Base-by-base conservation (phyloP, 2,797 vertebrate species). In the Enteromius anoplus region DNA sequence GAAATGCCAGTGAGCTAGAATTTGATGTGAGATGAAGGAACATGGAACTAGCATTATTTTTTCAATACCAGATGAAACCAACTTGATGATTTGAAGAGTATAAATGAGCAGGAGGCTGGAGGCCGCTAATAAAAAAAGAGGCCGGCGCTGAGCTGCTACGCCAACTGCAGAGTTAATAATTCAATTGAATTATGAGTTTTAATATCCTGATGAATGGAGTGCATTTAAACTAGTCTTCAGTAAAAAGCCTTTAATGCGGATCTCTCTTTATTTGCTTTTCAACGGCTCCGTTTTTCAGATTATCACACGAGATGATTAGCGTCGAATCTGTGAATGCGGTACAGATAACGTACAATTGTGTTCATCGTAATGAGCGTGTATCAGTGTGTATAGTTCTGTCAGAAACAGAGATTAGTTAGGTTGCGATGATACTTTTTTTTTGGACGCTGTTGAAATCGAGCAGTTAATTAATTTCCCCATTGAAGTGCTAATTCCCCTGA, bases 191-290 rank as follows among this genome's bases (percentile, higher is more conserved):
- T 64, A 77, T 64, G 23, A 72, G 37, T 75, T 86, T 82, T 80
- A 85, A 86, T 85, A 83, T 80, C 64, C 73, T 82, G 58, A 82
- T 73, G 81, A 87, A 86, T 75, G 80, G 49, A n/a, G 53, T n/a
- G 66, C 81, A 77, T 85, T 85, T 82, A 79, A 81, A 37, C 68
- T 42, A 26, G 55, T 76, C 29, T 78, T 84, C 51, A 75, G 69
- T 70, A 69, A 86, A 32, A 76, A 70, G 75, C 40, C 84, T 84
- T 85, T 84, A 49, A 64, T 66, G 34, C 69, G 45, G 69, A 80
- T 85, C 82, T 78, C 34, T 84, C 78, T 47, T 82, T 49, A 40
- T 60, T 83, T 78, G 62, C 72, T 75, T 64, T n/a, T 77, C 81
- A 84, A 60, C 81, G 17, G 82, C 55, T 84, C 19, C 34, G 0